Conservation (phyloP, 2,888 invertebrate genomes). For the Plebejus melissa region DNA sequence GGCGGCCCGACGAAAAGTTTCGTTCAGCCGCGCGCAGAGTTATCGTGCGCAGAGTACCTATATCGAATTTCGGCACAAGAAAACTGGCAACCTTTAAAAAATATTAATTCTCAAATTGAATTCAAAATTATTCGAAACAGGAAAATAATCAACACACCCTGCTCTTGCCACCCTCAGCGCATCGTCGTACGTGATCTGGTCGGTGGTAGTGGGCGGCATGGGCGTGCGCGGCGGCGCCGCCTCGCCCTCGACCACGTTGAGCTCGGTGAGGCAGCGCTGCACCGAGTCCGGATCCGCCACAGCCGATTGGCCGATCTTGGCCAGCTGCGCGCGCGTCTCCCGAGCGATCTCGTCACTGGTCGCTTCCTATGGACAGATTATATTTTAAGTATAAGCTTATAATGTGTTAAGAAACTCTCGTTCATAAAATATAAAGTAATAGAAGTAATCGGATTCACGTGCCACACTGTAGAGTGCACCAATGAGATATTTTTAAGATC, state of each 20-base stretch:
- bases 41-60: too few species aligned
- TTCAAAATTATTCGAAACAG: background rate
- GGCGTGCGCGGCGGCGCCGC: constrained; percentile 55
- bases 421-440: too few species aligned
- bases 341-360: constrained; percentile 57
- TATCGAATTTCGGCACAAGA: too few species aligned
- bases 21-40: too few species aligned
- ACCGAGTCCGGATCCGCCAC: constrained; percentile 62
- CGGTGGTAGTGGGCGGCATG: constrained; percentile 62
- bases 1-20: too few species aligned
- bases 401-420: too few species aligned
- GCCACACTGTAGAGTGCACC: too few species aligned
- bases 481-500: too few species aligned
- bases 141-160: constrained; percentile 44
- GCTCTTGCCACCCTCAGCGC: constrained; percentile 49
- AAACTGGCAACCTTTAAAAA: too few species aligned
- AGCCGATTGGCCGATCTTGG: constrained; percentile 62
- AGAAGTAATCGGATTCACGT: too few species aligned
- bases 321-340: constrained; percentile 55
- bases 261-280: constrained; percentile 61
- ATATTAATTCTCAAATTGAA: too few species aligned
- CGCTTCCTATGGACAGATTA: constrained; percentile 47
- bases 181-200: constrained; percentile 63
- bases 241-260: constrained; percentile 67
- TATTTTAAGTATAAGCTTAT: background rate